Percentiles rank a stretch among this genome's conserved stretches.
Conservation (phyloP, 2,888 invertebrate genomes). For the Anthophora plumipes region DNA sequence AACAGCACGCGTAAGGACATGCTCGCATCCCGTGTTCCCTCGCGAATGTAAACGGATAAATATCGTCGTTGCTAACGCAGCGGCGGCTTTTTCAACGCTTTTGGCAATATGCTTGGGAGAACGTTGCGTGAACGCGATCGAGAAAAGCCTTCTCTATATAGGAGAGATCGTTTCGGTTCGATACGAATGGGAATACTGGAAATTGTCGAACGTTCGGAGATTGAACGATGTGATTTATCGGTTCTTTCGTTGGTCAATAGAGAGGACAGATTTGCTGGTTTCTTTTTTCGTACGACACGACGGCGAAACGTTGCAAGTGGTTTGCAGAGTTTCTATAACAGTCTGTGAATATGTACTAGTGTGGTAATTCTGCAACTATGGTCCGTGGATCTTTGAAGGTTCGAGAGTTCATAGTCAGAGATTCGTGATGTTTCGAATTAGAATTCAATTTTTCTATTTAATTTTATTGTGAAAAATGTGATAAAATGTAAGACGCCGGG, state of each 20-base stretch:
- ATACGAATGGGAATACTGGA: neutral
- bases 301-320: too few species aligned
- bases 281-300: too few species aligned
- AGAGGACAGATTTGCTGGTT: neutral
- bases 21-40: neutral
- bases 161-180: neutral
- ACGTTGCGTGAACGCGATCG: neutral
- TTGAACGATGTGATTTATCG: constrained; percentile 1
- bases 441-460: too few species aligned
- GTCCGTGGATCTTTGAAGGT: too few species aligned
- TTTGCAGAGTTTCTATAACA: too few species aligned
- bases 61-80: neutral
- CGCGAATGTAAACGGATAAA: constrained; percentile 20
- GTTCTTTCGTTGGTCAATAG: neutral
- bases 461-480: too few species aligned
- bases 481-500: too few species aligned
- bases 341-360: too few species aligned
- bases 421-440: too few species aligned
- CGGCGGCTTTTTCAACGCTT: neutral
- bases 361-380: too few species aligned
- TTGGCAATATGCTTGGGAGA: neutral
- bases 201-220: neutral
- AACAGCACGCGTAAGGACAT: constrained; percentile 16
- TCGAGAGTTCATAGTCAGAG: too few species aligned
- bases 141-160: too few species aligned